phyloP scores from a whole-genome alignment of 53 echinoderm and acorn worm species.

The Patiria pectinifera region DNA sequence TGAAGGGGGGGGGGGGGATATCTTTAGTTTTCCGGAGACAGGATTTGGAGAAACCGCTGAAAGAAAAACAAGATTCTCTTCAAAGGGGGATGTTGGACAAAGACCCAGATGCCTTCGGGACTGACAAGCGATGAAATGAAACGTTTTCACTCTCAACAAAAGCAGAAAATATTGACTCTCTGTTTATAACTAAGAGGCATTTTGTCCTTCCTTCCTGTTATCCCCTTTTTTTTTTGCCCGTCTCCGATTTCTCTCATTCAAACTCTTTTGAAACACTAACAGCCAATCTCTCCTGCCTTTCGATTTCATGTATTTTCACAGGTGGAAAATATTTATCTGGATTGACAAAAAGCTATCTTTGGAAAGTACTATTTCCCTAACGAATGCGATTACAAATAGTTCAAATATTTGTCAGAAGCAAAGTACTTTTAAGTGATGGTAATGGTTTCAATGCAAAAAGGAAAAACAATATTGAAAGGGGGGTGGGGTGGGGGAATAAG shows the following conservation, averaged over 20 bases:
- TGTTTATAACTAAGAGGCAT: background rate
- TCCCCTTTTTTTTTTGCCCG: background rate
- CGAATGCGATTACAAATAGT: no score
- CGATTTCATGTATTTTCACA: background rate
- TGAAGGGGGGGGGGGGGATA: background rate
- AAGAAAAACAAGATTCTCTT: slow-evolving; percentile 32
- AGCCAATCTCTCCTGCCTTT: background rate
- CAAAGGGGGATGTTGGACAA: background rate
- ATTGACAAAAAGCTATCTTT: background rate
- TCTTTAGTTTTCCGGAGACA: slow-evolving; percentile 34
- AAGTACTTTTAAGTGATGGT: no score
- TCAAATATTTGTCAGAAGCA: no score
- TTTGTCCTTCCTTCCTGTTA: background rate
- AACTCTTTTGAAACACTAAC: background rate
- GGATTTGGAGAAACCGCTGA: slow-evolving; percentile 13
- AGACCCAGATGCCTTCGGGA: background rate
- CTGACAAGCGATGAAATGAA: background rate
- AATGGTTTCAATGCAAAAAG: no score
- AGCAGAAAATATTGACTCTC: background rate
- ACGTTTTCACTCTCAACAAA: background rate
- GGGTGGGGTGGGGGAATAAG: no score
- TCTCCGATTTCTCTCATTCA: background rate
- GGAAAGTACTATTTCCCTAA: background rate
- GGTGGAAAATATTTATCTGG: background rate
- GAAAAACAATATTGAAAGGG: no score